phyloP scores from a whole-genome alignment of 2,797 vertebrate species.

The Acropternis orthonyx region DNA sequence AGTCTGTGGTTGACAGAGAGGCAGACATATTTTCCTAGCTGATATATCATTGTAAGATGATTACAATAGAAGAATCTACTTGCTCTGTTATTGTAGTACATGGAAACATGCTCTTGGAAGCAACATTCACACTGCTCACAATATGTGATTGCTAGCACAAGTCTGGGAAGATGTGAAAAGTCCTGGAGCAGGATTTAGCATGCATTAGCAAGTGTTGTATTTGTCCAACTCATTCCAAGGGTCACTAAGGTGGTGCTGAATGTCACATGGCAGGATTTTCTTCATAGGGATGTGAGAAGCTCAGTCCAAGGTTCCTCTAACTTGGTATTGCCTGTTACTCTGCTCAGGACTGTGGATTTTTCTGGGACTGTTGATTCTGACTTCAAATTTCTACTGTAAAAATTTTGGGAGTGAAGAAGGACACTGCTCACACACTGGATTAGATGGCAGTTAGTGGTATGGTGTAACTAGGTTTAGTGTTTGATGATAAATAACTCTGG shows the following conservation, averaged over 20 bases:
- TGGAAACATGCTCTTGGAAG: background rate
- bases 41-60: background rate
- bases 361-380: background rate
- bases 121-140: accelerated
- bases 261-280: background rate
- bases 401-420: background rate
- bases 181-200: background rate
- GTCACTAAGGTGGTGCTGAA: accelerated
- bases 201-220: background rate
- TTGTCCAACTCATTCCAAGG: background rate
- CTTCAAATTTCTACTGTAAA: background rate
- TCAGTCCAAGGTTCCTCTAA: background rate
- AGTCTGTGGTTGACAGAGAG: background rate
- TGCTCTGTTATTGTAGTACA: background rate
- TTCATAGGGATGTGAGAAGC: accelerated
- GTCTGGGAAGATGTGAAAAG: background rate
- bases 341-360: background rate
- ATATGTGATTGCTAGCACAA: background rate
- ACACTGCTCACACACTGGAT: accelerated
- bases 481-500: background rate
- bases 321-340: background rate
- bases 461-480: background rate
- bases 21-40: background rate
- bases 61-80: background rate
- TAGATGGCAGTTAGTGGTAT: background rate